Evolutionary conservation across 1,140 invertebrate genomes (phyloP), one percentile per base, ranked within the genome.

Genomic region (Hetaerina americana): DNA sequence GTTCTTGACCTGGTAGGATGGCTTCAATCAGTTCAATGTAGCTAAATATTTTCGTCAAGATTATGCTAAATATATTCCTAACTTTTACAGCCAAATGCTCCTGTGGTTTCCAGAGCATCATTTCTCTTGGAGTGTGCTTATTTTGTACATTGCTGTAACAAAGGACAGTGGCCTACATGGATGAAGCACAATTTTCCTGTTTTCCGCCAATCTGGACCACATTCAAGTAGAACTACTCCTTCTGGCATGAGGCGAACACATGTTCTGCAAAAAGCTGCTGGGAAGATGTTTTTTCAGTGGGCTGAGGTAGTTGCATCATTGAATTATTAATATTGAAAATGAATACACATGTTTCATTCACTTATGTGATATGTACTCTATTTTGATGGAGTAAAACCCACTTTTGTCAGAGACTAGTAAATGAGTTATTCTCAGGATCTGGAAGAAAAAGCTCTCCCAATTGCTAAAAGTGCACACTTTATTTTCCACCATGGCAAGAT

Each of bases 221-320:
- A 79, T 67, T 76, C 80, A 66, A 77, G 75, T 31, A 75, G 57
- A 70, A 81, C 71, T 75, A 78, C 81, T 72, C 82, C 87, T 24
- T 84, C 87, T 22, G 89, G 89, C 57, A 83, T 88, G 10, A 82
- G 91, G 74, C 82, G 90, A 69, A 89, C 90, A 1, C 88, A 95
- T 72, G 84, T 90, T n/a, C 80, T 97, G 69, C 96, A 99, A 82
- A 85, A 94, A 72, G 85, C 92, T 24, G 96, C 96, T 40, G 97
- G 96, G 10, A 93, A 96, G 83, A 88, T 98, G 83, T 99, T 99
- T 80, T 95, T 97, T 80, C 92, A 94, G 78, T 98, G 96, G 96
- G 96, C 92, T 70, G 94, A 97, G 85, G 94, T 95, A n/a, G n/a
- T n/a, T n/a, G n/a, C n/a, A n/a, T n/a, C n/a, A n/a, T n/a, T n/a